A percentile compares a stretch with the other conserved stretches of the same genome.
Conservation (phyloP, 1,140 invertebrate genomes). For the Drosophila lowei region DNA sequence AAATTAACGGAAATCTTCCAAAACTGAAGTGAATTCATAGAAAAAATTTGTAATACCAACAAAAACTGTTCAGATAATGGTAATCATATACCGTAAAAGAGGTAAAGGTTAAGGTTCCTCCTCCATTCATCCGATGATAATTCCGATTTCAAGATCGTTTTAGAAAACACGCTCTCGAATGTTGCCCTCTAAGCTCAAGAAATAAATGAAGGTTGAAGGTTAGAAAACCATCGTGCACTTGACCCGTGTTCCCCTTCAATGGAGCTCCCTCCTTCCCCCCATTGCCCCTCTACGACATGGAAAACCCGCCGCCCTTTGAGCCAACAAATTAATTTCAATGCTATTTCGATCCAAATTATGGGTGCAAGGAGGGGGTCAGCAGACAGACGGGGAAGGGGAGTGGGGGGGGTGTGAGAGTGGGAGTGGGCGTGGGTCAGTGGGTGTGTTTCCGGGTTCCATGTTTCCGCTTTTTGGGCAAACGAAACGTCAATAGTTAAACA, state of each 20-base stretch:
- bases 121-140: too few relatives aligned
- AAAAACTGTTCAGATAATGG: too few relatives aligned
- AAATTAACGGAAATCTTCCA: too few relatives aligned
- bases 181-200: too few relatives aligned
- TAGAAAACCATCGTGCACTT: conserved; percentile 22
- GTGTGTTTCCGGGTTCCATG: neutral
- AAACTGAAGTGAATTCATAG: too few relatives aligned
- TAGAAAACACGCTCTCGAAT: too few relatives aligned
- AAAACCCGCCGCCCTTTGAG: conserved; percentile 9
- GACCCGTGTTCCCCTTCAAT: conserved; percentile 46
- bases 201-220: too few relatives aligned
- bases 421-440: conserved; percentile 4
- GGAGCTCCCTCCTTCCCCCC: conserved; percentile 8
- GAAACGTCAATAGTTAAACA: conserved; percentile 13
- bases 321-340: conserved; percentile 60
- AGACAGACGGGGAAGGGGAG: neutral
- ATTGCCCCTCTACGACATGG: conserved; percentile 10
- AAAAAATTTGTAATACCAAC: too few relatives aligned
- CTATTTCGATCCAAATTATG: conserved; percentile 20
- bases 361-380: conserved; percentile 4
- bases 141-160: too few relatives aligned
- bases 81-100: too few relatives aligned
- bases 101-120: too few relatives aligned
- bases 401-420: conserved; percentile 1
- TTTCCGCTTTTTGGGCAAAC: neutral